Percentiles rank a stretch among this genome's conserved stretches.
These are phyloP conservation scores for Hirudinaria manillensis DNA, from an alignment of 2,888 invertebrate species.

Conservation along the genomic window DNA sequence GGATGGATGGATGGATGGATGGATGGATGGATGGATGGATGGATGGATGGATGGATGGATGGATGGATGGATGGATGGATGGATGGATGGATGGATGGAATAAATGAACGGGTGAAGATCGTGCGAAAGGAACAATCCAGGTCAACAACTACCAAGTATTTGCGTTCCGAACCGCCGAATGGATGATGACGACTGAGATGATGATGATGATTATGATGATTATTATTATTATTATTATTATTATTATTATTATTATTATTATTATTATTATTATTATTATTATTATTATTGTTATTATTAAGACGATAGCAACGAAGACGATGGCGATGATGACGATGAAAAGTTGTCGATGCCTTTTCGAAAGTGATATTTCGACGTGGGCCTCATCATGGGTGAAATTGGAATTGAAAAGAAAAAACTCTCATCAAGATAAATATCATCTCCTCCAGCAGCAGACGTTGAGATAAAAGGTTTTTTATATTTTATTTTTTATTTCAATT, in stretches of 20 bases:
- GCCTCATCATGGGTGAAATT: not conserved
- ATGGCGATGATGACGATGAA: not conserved
- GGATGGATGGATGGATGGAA: too few relatives aligned
- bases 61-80: not conserved
- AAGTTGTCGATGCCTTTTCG: not conserved
- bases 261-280: not conserved
- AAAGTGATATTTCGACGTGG: not conserved
- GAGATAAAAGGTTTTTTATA: not conserved
- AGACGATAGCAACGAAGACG: not conserved
- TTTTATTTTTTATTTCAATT: too few relatives aligned
- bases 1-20: not conserved
- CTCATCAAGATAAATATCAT: not conserved
- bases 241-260: not conserved
- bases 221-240: not conserved
- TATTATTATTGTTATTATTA: not conserved
- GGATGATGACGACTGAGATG: not conserved
- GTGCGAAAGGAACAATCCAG: too few relatives aligned
- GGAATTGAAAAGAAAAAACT: not conserved
- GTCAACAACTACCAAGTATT: too few relatives aligned
- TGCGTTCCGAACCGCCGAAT: too few relatives aligned
- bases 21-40: not conserved
- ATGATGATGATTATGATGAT: constrained; percentile 12
- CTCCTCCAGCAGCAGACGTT: not conserved
- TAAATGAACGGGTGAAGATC: too few relatives aligned
- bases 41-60: not conserved